Percentiles rank a stretch among this genome's conserved stretches.
These are phyloP conservation scores for Ypsolopha sequella DNA, from an alignment of 2,888 invertebrate species.

Conservation along the genomic window DNA sequence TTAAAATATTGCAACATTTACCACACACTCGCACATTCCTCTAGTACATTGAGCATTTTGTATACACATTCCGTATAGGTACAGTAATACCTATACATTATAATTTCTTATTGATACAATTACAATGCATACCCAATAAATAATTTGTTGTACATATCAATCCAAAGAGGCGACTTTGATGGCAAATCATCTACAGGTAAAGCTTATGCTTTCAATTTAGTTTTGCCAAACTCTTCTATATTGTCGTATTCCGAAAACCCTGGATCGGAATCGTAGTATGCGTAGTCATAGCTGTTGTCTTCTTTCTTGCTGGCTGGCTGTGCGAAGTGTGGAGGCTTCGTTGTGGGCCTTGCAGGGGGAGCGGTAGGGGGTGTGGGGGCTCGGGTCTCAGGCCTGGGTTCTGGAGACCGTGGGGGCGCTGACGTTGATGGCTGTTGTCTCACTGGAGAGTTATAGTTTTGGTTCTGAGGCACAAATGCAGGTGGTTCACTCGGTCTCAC, in stretches of 20 bases:
- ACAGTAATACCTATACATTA: too few relatives aligned
- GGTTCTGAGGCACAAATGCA: slow-evolving; percentile 19
- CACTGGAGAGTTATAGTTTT: slow-evolving; percentile 8
- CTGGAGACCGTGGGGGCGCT: slow-evolving; percentile 18
- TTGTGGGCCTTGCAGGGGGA: slow-evolving; percentile 23
- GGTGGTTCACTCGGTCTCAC: slow-evolving; percentile 37
- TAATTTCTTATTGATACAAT: neutral
- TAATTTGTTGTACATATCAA: slow-evolving; percentile 9
- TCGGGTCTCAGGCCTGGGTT: slow-evolving; percentile 9
- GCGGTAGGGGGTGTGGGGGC: slow-evolving; percentile 13
- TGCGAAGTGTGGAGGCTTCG: slow-evolving; percentile 31
- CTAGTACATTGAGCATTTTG: slow-evolving; percentile 4
- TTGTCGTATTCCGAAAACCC: slow-evolving; percentile 71
- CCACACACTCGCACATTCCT: neutral
- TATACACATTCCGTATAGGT: too few relatives aligned
- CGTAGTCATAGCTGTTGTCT: slow-evolving; percentile 85
- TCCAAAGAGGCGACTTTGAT: slow-evolving; percentile 61
- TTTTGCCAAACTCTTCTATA: slow-evolving; percentile 75
- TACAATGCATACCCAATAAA: slow-evolving; percentile 1
- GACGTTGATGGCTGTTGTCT: slow-evolving; percentile 22
- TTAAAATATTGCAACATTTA: neutral
- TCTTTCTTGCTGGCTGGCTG: slow-evolving; percentile 71
- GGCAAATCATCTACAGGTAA: slow-evolving; percentile 33
- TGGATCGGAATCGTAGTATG: slow-evolving; percentile 82
- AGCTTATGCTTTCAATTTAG: slow-evolving; percentile 39